Percentiles rank a stretch among this genome's conserved stretches.
These are phyloP conservation scores for Brachyalestes nurse DNA, from an alignment of 2,797 vertebrate species.

Conservation along the genomic window DNA sequence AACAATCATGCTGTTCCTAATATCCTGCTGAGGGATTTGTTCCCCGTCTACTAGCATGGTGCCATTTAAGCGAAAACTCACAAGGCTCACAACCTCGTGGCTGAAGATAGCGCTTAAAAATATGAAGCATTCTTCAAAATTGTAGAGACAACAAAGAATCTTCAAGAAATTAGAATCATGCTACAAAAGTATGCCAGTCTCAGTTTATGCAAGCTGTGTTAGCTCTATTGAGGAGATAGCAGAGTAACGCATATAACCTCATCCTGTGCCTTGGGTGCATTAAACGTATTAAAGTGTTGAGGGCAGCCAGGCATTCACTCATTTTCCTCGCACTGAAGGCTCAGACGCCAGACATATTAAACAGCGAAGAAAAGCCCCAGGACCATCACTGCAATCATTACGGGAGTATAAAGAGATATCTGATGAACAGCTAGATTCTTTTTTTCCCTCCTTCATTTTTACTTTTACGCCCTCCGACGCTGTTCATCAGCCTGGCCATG, in stretches of 20 bases:
- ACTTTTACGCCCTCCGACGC: not conserved
- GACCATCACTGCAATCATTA: constrained; percentile 63
- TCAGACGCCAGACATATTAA: constrained; percentile 55
- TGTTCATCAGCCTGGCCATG: not conserved
- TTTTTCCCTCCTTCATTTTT: not conserved
- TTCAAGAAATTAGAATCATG: not conserved
- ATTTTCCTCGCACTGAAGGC: constrained; percentile 64
- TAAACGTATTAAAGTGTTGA: constrained; percentile 73
- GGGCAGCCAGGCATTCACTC: constrained; percentile 71
- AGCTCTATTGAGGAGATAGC: constrained; percentile 20
- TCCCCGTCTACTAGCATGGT: not conserved
- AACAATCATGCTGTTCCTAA: not conserved
- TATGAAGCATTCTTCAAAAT: not conserved
- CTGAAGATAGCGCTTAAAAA: not conserved
- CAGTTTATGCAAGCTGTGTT: not conserved
- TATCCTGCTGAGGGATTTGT: constrained; percentile 4
- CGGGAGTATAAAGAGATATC: constrained; percentile 58
- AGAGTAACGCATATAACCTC: not conserved
- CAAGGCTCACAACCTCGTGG: not conserved
- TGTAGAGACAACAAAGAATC: not conserved
- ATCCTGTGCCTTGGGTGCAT: constrained; percentile 65
- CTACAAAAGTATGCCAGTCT: not conserved
- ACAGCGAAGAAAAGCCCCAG: constrained; percentile 61
- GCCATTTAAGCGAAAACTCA: not conserved
- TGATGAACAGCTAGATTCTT: constrained; percentile 20